Percentiles rank a stretch among this genome's conserved stretches.
Evolutionary conservation across 2,113 vertebrate species (phyloP).

Genomic region (Ovis canadensis): DNA sequence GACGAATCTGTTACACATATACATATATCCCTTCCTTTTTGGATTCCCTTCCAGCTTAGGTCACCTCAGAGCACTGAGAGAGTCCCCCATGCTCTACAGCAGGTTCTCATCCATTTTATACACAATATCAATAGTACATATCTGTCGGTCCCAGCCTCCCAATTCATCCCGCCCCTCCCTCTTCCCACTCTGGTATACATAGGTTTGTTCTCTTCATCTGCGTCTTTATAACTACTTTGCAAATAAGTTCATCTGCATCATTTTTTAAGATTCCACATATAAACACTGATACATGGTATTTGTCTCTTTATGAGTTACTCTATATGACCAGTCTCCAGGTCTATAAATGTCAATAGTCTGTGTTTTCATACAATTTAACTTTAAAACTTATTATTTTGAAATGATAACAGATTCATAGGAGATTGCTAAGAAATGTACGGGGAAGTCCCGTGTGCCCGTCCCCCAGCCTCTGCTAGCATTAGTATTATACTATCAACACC

Average conservation of each 20-base stretch:
- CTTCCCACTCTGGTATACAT: background rate
- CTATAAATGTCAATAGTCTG: background rate
- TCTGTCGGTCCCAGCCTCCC: background rate
- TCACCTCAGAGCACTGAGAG: background rate
- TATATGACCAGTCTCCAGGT: background rate
- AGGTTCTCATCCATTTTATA: background rate
- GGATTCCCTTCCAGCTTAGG: background rate
- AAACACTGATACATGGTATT: background rate
- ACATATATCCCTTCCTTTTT: background rate
- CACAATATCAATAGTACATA: background rate
- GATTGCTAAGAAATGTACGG: background rate
- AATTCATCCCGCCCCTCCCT: background rate
- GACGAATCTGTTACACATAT: background rate
- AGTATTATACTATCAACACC: background rate
- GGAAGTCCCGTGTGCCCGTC: background rate
- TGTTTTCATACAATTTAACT: background rate
- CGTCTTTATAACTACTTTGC: background rate
- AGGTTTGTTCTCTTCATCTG: background rate
- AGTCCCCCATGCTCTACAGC: background rate
- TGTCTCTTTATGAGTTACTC: background rate
- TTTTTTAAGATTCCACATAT: background rate
- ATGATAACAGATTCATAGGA: background rate
- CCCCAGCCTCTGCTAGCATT: background rate
- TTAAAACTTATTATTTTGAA: background rate
- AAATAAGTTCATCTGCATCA: background rate